Base-by-base conservation (phyloP, 2,888 invertebrate genomes). In the Acrocera orbiculus region DNA sequence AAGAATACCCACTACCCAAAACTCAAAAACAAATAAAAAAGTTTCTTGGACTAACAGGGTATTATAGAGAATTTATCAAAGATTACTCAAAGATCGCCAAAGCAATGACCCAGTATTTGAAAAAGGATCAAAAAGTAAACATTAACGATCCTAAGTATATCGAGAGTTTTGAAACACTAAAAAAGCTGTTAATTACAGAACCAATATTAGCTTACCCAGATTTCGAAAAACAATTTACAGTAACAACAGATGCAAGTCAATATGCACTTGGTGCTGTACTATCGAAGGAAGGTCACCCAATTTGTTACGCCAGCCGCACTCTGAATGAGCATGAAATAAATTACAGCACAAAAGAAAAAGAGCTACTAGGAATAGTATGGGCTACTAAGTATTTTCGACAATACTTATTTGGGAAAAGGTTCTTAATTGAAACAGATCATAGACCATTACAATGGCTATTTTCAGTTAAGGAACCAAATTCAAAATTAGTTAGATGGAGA, bases 401-500 rank as follows among this genome's bases (percentile, higher is more conserved):
- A 1, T 54, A 54, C 17, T 8, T 56, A 6, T 53, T 49, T 27
- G 53, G 53, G 2, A 41, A 42, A 17, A 46, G 47, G 34, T 58
- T 61, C 22, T 46, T 37, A 0, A 54, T 61, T 1, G 46, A 51
- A 4, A 59, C 55, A 1, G 59, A 61, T 32, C 58, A 60, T 36
- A 43, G 49, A 32, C 53, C 54, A 2, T 33, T 58, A 4, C 44
- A 42, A 4, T 58, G 53, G 51, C 31, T 58, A 0, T 49, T 54
- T 44, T 47, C 41, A 1, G 26, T 55, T 1, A 56, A 57, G 43
- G 53, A 58, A 7, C 54, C 54, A 1, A 52, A 48, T 20, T 50
- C 52, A 0, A 46, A 53, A 40, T 37, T 57, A 10, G 49, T 47
- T 4, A 19, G 56, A 3, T 58, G 54, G 57, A 35, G 49, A 6